Percentiles rank a stretch among this genome's conserved stretches.
Evolutionary conservation across 2,888 invertebrate species (phyloP).

Genomic region (Yponomeuta sedellus): DNA sequence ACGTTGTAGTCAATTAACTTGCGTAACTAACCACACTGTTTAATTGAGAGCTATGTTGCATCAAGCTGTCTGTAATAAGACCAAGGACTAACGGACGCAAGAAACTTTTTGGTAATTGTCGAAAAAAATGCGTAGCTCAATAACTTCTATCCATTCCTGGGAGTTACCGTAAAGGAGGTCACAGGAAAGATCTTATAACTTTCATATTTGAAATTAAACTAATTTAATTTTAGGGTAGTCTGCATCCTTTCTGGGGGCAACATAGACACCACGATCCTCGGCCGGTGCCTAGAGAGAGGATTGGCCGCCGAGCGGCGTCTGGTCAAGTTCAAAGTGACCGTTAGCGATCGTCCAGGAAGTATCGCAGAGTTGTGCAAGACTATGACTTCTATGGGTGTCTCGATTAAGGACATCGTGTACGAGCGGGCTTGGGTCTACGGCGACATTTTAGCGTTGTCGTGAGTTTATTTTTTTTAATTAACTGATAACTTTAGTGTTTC

Average conservation of each 20-base stretch:
- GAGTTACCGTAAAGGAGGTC: too few species aligned
- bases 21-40: too few species aligned
- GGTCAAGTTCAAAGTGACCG: conserved; percentile 76
- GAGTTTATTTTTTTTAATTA: conserved; percentile 24
- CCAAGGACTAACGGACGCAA: too few species aligned
- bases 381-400: conserved; percentile 86
- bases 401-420: conserved; percentile 96
- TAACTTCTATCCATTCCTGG: too few species aligned
- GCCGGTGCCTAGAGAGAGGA: conserved; percentile 91
- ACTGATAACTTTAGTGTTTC: not conserved
- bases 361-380: conserved; percentile 89
- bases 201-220: too few species aligned
- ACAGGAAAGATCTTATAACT: too few species aligned
- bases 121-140: too few species aligned
- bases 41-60: too few species aligned
- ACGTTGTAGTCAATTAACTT: not conserved
- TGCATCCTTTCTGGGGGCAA: conserved; percentile 91
- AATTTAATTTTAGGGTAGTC: conserved; percentile 80
- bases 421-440: conserved; percentile 95
- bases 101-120: too few species aligned
- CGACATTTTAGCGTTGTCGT: conserved; percentile 85
- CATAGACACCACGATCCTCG: conserved; percentile 93
- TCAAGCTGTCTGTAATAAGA: too few species aligned
- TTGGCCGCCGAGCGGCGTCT: conserved; percentile 90
- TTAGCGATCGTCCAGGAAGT: conserved; percentile 91